Evolutionary conservation across 2,888 invertebrate species (phyloP), one percentile per base, ranked within the genome.

Genomic region (Lasioglossum marginatum): DNA sequence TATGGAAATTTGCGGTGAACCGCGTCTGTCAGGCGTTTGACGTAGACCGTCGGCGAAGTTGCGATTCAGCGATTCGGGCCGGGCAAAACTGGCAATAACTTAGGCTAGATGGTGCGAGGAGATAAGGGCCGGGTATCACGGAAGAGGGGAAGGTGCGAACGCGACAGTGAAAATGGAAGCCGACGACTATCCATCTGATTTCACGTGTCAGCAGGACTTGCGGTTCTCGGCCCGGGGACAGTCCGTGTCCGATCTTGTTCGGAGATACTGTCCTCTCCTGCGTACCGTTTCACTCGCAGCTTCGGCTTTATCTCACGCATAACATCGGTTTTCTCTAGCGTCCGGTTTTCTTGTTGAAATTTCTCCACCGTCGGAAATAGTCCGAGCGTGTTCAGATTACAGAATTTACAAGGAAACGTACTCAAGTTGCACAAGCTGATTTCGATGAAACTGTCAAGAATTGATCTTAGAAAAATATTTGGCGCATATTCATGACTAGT

Each of bases 241-340:
- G 77, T 83, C 78, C 48, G 77, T 81, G 91, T 88, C 87, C 78
- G 92, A 92, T 92, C 86, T 86, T 79, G 88, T 81, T 79, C 70
- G n/a, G 27, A 87, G 92, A 92, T 92, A 92, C 76, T 88, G 89
- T 92, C 92, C 80, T 63, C 76, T 86, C 57, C 79, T 79, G 88
- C 85, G 80, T 83, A 85, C 86, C 89, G 88, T 90, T 91, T 90
- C 86, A 82, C 82, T 80, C 76, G 75, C 43, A 52, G 68, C 72
- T 77, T 78, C 81, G 60, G 82, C 75, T 83, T 89, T 90, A 92
- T 92, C 92, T 87, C 87, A 83, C 83, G 81, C 87, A 86, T 83
- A 84, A 75, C 84, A 92, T 92, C 92, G 91, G 87, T 92, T 90
- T 92, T 91, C 90, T 81, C 85, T 85, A 31, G 27, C 77, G 76